Conservation (phyloP, 2,797 vertebrate species). For the Tapirus indicus region DNA sequence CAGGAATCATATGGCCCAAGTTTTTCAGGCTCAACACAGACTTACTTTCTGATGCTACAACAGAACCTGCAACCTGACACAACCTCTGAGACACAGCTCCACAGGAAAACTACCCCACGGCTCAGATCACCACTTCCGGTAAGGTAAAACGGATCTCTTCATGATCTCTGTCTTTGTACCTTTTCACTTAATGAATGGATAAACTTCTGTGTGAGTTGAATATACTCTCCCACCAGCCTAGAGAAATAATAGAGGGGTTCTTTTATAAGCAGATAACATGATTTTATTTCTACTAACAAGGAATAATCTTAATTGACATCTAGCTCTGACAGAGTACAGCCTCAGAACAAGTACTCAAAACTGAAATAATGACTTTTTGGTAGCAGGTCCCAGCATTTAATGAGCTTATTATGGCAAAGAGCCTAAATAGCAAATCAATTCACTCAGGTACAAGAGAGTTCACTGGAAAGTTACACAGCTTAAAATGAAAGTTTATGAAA, state of each 20-base stretch:
- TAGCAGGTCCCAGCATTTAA: conserved; percentile 60
- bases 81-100: neutral
- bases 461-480: conserved; percentile 41
- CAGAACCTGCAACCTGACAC: neutral
- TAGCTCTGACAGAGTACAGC: conserved; percentile 55
- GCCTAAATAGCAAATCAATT: conserved; percentile 74
- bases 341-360: conserved; percentile 59
- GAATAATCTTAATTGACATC: conserved; percentile 75
- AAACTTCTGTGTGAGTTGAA: conserved; percentile 35
- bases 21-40: conserved; percentile 11
- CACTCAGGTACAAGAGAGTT: conserved; percentile 40
- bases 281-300: conserved; percentile 74
- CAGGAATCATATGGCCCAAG: neutral
- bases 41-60: neutral
- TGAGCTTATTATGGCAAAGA: conserved; percentile 75
- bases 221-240: neutral
- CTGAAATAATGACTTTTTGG: conserved; percentile 70
- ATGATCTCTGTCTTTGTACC: neutral
- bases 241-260: conserved; percentile 65
- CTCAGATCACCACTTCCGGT: neutral
- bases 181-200: conserved; percentile 35
- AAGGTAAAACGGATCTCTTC: neutral
- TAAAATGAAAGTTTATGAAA: conserved; percentile 61
- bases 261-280: conserved; percentile 53
- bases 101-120: neutral